Evolutionary conservation across 1,140 invertebrate genomes (phyloP).

Genomic region (Cotesia vestalis): DNA sequence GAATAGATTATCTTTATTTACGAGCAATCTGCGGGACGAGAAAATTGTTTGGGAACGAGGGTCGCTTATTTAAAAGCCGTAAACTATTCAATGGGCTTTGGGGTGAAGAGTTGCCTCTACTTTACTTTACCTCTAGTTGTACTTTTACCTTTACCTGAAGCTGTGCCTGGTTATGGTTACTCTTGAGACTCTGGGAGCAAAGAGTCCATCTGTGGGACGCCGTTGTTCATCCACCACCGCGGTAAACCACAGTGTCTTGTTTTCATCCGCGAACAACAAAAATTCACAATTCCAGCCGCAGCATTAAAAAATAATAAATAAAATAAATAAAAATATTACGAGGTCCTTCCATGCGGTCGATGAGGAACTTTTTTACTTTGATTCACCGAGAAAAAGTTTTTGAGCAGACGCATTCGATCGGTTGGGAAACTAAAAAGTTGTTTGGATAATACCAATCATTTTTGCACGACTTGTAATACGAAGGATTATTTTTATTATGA

Average conservation of each 20-base stretch:
- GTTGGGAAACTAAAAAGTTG: too few species aligned
- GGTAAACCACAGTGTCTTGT: constrained; percentile 29
- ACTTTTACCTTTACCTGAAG: too few species aligned
- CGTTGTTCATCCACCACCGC: constrained; percentile 14
- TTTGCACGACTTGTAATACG: too few species aligned
- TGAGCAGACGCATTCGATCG: too few species aligned
- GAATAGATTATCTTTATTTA: constrained; percentile 68
- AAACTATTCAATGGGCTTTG: constrained; percentile 60
- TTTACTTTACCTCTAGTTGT: too few species aligned
- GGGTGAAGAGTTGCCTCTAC: constrained; percentile 36
- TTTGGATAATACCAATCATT: too few species aligned
- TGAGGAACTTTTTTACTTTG: neutral
- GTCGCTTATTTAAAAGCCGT: constrained; percentile 65
- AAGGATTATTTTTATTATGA: too few species aligned
- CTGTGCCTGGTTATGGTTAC: too few species aligned
- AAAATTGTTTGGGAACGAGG: constrained; percentile 64
- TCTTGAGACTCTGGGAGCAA: too few species aligned
- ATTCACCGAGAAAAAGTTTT: neutral
- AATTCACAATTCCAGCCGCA: constrained; percentile 1
- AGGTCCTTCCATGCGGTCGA: constrained; percentile 8
- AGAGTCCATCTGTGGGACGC: constrained; percentile 6
- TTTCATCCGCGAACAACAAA: constrained; percentile 25
- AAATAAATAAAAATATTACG: constrained; percentile 3
- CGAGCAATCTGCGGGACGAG: constrained; percentile 62
- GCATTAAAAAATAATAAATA: too few species aligned